These are phyloP conservation scores for Luffia ferchaultella DNA, from an alignment of 2,888 invertebrate species.

Conservation along the genomic window DNA sequence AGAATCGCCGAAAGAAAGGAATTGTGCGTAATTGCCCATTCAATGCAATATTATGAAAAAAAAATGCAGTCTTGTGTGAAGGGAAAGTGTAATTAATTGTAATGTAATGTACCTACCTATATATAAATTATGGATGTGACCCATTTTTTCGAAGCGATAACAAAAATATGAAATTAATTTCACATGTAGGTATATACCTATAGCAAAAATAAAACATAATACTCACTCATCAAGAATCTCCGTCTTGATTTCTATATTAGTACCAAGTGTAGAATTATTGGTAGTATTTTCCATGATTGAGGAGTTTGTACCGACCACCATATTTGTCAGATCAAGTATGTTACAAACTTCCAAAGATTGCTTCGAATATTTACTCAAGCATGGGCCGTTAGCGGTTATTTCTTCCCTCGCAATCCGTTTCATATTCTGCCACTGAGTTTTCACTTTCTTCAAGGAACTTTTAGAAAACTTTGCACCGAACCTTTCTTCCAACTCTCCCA, in stretches of 20 bases:
- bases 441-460: conserved; percentile 52
- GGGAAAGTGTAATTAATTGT: too few relatives aligned
- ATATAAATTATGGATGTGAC: not conserved
- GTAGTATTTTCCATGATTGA: conserved; percentile 28
- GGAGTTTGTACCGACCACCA: not conserved
- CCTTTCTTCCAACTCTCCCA: conserved; percentile 33
- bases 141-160: too few relatives aligned
- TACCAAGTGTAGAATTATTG: conserved; percentile 19
- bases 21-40: too few relatives aligned
- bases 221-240: conserved; percentile 56
- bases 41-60: too few relatives aligned
- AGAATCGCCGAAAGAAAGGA: too few relatives aligned
- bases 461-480: conserved; percentile 47
- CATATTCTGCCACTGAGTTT: conserved; percentile 62
- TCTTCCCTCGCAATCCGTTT: conserved; percentile 56
- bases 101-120: not conserved
- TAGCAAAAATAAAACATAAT: conserved; percentile 7
- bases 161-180: too few relatives aligned
- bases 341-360: conserved; percentile 47
- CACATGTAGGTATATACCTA: too few relatives aligned
- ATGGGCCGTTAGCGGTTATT: conserved; percentile 31
- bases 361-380: conserved; percentile 33
- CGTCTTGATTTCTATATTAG: conserved; percentile 49
- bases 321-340: conserved; percentile 30
- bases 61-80: too few relatives aligned